Conservation (phyloP, 2,113 vertebrate genomes). For the Pseudonaja textilis region DNA sequence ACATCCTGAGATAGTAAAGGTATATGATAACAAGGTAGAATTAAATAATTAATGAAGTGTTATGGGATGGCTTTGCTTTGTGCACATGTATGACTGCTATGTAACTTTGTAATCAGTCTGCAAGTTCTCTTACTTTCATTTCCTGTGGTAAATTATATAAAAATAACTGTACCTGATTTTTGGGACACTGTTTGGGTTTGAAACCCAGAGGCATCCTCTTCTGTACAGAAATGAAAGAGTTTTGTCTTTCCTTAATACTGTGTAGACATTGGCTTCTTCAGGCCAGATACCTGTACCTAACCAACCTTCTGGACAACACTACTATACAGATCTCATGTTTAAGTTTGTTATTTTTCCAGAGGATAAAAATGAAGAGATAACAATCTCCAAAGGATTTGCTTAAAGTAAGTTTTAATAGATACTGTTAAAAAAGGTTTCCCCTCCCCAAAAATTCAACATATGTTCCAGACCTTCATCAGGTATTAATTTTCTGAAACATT, state of each 20-base stretch:
- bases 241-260: neutral
- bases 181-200: neutral
- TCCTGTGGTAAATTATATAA: neutral
- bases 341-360: slow-evolving; percentile 53
- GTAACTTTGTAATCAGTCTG: neutral
- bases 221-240: neutral
- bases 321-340: slow-evolving; percentile 57
- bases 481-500: slow-evolving; percentile 54
- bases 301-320: neutral
- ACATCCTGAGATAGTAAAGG: neutral
- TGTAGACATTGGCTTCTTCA: neutral
- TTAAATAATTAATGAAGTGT: neutral
- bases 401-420: slow-evolving; percentile 68
- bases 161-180: neutral
- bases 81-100: neutral
- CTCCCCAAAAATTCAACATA: slow-evolving; percentile 61
- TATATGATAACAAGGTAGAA: neutral
- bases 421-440: slow-evolving; percentile 63
- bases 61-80: neutral
- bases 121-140: neutral
- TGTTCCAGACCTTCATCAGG: slow-evolving; percentile 51
- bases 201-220: neutral
- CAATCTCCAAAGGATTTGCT: slow-evolving; percentile 55
- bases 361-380: slow-evolving; percentile 29
- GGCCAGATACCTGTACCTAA: neutral